A percentile compares a stretch with the other conserved stretches of the same genome.
These are phyloP conservation scores for Orientallactaga bullata DNA, from an alignment of 2,113 vertebrate genomes.

Conservation along the genomic window DNA sequence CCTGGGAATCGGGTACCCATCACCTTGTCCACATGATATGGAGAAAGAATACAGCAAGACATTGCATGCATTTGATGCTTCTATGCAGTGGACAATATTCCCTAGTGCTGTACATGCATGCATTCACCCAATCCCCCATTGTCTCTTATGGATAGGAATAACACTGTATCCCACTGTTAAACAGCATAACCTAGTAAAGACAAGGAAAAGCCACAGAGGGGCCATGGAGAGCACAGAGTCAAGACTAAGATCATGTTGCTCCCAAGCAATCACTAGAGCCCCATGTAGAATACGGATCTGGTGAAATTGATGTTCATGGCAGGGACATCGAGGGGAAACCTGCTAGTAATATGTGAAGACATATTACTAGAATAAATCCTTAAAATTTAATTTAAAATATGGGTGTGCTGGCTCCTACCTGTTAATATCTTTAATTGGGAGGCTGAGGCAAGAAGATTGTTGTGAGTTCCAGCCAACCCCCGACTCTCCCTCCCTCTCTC, in stretches of 20 bases:
- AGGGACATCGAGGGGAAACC: too few relatives aligned
- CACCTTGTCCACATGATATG: not conserved
- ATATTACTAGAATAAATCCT: not conserved
- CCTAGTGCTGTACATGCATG: not conserved
- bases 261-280: not conserved
- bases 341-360: accelerated
- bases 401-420: not conserved
- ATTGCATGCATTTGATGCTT: not conserved
- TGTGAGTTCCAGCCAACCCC: not conserved
- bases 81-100: not conserved
- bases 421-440: not conserved
- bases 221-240: not conserved
- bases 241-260: not conserved
- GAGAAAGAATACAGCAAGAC: not conserved
- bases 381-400: not conserved
- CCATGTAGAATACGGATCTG: not conserved
- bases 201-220: not conserved
- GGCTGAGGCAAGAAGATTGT: not conserved
- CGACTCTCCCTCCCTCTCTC: not conserved
- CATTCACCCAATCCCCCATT: not conserved
- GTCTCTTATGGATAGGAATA: not conserved
- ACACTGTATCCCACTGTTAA: not conserved
- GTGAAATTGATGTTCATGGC: not conserved
- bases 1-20: not conserved
- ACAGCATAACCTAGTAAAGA: not conserved